Base-by-base conservation (phyloP, 2,113 vertebrate species). In the Spea bombifrons region DNA sequence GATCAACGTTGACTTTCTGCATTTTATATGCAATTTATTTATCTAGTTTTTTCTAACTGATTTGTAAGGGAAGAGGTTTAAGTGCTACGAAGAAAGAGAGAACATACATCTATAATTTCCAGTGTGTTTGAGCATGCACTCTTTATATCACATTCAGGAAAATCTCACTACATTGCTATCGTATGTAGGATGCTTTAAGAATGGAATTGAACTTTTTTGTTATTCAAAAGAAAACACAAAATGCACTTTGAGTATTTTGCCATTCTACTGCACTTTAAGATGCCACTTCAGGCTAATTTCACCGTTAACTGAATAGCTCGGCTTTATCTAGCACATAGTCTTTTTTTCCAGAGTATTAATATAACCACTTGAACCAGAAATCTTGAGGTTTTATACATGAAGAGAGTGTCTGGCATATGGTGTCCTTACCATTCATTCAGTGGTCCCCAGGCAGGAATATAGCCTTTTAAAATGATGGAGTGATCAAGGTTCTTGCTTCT, bases 401-500 rank as follows among this genome's bases (percentile, higher is more conserved):
- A 78, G 46, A 85, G 64, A 76, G 84, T 74, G 0, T 0, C 17
- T 79, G 76, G 71, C 0, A 0, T 6, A 0, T 74, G 80, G 81
- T 66, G 81, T 16, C n/a, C 83, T 82, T 87, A 47, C 61, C 8
- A 72, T 84, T 88, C 78, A 72, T 43, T 70, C 72, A 44, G 70
- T 82, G 87, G 78, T 84, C 83, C 81, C 82, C 75, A 85, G 86
- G 82, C 82, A 82, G 81, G 64, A 83, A 83, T 86, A 85, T 80
- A 82, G 81, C 44, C 80, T 89, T 86, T 83, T 5, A 78, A 83
- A 89, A 68, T 81, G 81, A 88, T 90, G 81, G 88, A 75, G 75
- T 88, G 81, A 84, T 88, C 86, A 86, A 82, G 79, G 75, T 49
- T 80, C 86, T 78, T 84, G 72, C 73, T 88, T 82, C 84, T 86